Conservation (phyloP, 1,140 invertebrate genomes). For the Anastrepha ludens region DNA sequence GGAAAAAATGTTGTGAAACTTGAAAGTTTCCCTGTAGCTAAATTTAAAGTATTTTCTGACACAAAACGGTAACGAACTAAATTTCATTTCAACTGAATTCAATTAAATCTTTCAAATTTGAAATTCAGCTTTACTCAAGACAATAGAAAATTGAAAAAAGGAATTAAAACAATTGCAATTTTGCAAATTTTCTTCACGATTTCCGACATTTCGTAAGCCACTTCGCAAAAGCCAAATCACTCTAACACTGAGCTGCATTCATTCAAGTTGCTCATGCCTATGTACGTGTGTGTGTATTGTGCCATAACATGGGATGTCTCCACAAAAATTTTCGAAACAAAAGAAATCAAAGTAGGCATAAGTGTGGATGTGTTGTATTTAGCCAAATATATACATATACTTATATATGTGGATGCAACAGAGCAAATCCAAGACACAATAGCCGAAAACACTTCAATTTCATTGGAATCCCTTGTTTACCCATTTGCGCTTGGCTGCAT, state of each 20-base stretch:
- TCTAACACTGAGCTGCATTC: conserved; percentile 5
- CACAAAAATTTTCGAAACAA: conserved; percentile 29
- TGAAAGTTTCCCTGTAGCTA: neutral
- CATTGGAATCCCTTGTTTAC: conserved; percentile 56
- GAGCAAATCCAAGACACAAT: conserved; percentile 39
- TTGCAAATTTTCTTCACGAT: conserved; percentile 52
- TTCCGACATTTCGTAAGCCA: conserved; percentile 47
- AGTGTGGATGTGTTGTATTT: neutral
- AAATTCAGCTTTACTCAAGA: neutral
- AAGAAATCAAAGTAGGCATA: conserved; percentile 21
- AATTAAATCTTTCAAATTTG: neutral
- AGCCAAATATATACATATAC: neutral
- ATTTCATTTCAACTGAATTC: neutral
- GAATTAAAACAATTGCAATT: conserved; percentile 52
- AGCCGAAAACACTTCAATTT: conserved; percentile 55
- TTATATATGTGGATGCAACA: conserved; percentile 5
- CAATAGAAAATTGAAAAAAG: conserved; percentile 45
- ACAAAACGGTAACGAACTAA: neutral
- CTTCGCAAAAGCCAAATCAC: conserved; percentile 50
- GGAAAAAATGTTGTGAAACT: neutral
- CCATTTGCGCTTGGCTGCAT: conserved; percentile 55
- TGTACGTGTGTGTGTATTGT: neutral
- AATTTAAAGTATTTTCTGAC: neutral
- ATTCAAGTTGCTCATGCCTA: conserved; percentile 15
- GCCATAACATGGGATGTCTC: neutral